Evolutionary conservation across 2,113 vertebrate genomes (phyloP).

Genomic region (Amblyopsis rosae): DNA sequence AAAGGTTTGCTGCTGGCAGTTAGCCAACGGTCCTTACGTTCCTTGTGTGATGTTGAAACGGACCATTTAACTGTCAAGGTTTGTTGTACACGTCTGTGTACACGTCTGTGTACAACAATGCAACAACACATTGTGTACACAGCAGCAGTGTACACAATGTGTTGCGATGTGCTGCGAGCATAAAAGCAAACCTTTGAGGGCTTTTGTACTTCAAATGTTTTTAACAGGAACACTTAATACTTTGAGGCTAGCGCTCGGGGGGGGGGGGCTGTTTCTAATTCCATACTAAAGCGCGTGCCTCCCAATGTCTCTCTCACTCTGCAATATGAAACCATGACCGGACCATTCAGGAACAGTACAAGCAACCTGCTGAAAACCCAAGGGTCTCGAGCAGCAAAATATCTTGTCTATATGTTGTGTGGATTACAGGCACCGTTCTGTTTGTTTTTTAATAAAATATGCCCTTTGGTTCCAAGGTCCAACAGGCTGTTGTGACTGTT

Average conservation of each 20-base stretch:
- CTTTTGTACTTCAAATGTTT: constrained; percentile 50
- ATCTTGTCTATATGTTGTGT: too few species aligned
- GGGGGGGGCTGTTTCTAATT: neutral
- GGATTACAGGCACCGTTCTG: too few species aligned
- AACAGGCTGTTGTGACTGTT: neutral
- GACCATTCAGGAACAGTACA: constrained; percentile 13
- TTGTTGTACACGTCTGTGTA: neutral
- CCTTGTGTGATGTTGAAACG: neutral
- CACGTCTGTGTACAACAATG: too few species aligned
- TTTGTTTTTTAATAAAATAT: neutral
- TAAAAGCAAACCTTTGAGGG: constrained; percentile 21
- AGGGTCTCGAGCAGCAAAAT: too few species aligned
- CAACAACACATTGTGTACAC: too few species aligned
- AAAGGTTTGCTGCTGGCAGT: too few species aligned
- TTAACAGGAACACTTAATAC: constrained; percentile 43
- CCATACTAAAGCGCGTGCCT: neutral
- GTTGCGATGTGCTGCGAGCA: constrained; percentile 10
- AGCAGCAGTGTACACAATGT: neutral
- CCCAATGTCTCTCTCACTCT: constrained; percentile 21
- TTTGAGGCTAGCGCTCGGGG: too few species aligned
- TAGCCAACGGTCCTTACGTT: neutral
- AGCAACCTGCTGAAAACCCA: neutral
- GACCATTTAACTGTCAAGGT: neutral
- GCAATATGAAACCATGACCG: constrained; percentile 50
- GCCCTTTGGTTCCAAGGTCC: neutral